Evolutionary conservation across 2,113 vertebrate species (phyloP).

Genomic region (Collichthys lucidus): DNA sequence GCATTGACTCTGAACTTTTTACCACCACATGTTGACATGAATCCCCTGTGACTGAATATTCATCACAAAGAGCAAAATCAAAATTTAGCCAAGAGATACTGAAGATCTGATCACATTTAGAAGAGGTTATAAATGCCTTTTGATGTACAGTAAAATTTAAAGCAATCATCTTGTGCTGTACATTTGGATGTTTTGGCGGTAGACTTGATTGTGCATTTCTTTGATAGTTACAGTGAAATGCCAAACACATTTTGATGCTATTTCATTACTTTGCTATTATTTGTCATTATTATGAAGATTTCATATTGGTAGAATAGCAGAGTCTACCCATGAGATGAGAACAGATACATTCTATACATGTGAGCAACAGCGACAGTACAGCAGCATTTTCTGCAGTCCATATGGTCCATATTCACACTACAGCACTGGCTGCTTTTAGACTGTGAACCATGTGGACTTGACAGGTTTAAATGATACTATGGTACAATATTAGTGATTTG

Average conservation of each 20-base stretch:
- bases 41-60: background rate
- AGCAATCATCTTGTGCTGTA: background rate
- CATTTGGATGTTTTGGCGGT: background rate
- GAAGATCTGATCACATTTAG: background rate
- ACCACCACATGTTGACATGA: background rate
- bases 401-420: background rate
- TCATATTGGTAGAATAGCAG: background rate
- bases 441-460: background rate
- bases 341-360: conserved; percentile 7
- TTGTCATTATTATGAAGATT: background rate
- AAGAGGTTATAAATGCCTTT: background rate
- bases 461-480: background rate
- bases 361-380: background rate
- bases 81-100: background rate
- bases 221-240: background rate
- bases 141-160: background rate
- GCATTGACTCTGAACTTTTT: background rate
- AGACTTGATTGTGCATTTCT: background rate
- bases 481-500: background rate
- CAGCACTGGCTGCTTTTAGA: background rate
- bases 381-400: background rate
- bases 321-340: background rate
- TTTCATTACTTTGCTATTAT: background rate
- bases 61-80: background rate
- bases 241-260: background rate